Evolutionary conservation across 2,797 vertebrate species (phyloP), one percentile per base, ranked within the genome.

Genomic region (Psittacula derbiana): DNA sequence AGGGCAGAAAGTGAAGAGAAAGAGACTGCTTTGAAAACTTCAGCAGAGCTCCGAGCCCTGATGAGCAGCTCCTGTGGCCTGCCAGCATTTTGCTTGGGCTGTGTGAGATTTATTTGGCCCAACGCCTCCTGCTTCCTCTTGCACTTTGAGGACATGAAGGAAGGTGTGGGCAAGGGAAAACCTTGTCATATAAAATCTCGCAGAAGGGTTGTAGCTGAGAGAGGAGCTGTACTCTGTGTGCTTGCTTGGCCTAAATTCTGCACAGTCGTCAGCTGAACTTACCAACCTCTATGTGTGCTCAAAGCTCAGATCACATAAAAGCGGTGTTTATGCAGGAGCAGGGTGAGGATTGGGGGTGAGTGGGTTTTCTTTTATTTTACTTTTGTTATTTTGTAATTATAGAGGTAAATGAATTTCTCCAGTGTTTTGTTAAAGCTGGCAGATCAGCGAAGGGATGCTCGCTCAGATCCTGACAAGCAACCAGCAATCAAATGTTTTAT

Each of bases 301-400:
- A 76, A 70, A 71, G 44, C 65, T 75, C 6, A 2, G 41, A 40
- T 16, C 0, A 0, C 8, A 14, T 33, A 38, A 47, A 60, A 58
- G 8, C 0, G 1, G 15, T 41, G 19, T 41, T 82, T 24, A 12
- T 40, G 44, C 13, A 57, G 28, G 11, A 76, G 41, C 14, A 23
- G 28, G 3, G 8, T 47, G 43, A 15, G 30, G 44, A 49, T 27
- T 4, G 8, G 21, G 5, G 3, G 16, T 2, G 3, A 7, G 11
- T 20, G 43, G 17, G 10, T 27, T 78, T 52, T 43, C 10, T n/a
- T 69, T 38, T n/a, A 0, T 38, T 49, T 55, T 11, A 4, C 27
- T 53, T 25, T 36, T 1, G 31, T 64, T 27, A 7, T 27, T 60
- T 47, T 40, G 4, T 4, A 38, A 67, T 61, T 36, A 28, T 30